phyloP scores from a whole-genome alignment of 2,113 vertebrate genomes.

The Pangasianodon hypophthalmus region DNA sequence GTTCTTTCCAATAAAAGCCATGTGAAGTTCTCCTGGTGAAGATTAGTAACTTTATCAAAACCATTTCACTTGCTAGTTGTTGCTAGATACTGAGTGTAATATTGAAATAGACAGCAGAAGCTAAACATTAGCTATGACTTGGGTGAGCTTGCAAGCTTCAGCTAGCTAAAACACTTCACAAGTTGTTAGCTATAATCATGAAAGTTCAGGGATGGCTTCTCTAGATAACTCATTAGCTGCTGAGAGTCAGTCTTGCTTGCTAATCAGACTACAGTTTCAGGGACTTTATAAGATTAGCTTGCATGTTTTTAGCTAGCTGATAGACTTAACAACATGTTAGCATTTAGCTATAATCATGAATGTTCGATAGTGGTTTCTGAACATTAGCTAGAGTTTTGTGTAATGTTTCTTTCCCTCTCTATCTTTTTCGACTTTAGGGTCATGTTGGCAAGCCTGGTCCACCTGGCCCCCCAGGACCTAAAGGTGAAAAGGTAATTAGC shows the following conservation, averaged over 20 bases:
- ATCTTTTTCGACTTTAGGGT: slow-evolving; percentile 73
- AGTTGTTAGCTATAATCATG: background rate
- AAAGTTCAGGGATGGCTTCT: background rate
- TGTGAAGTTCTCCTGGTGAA: background rate
- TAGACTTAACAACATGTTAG: background rate
- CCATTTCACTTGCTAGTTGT: background rate
- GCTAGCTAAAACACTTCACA: background rate
- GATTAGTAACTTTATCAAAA: background rate
- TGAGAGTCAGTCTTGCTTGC: background rate
- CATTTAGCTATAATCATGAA: background rate
- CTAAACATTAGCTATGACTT: background rate
- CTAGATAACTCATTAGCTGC: background rate
- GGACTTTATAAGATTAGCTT: background rate
- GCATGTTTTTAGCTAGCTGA: background rate
- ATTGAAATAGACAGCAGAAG: background rate
- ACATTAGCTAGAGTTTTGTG: background rate
- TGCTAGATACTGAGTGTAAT: background rate
- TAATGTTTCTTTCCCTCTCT: background rate
- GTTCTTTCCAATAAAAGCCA: background rate
- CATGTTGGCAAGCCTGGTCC: slow-evolving; percentile 83
- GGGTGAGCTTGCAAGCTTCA: background rate
- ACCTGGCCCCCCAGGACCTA: slow-evolving; percentile 84
- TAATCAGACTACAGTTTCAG: background rate
- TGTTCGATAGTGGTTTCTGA: background rate
- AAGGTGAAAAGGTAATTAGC: slow-evolving; percentile 92